Base-by-base conservation (phyloP, 2,797 vertebrate species). In the Caiman crocodilus region DNA sequence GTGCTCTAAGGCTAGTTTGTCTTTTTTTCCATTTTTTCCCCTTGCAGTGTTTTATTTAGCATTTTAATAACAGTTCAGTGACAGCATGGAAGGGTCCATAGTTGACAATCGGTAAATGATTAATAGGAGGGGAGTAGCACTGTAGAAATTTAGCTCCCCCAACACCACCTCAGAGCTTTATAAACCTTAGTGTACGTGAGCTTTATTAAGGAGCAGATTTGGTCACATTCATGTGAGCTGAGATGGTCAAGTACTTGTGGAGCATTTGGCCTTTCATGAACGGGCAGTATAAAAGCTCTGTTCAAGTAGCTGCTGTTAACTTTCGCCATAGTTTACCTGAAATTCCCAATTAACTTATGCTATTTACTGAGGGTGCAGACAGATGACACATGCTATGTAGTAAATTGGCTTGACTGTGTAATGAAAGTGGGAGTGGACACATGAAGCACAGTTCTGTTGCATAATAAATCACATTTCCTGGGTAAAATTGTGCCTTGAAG, bases 311-410 rank as follows among this genome's bases (percentile, higher is more conserved):
- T 55, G 12, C 28, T 73, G 11, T 84, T 75, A 35, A 18, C 3
- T 0, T 5, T 1, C 64, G 63, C 28, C 0, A 0, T 75, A 32
- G 61, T 75, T 88, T 77, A 42, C 18, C 35, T 73, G 32, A 2
- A 0, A 42, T 91, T 89, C 76, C 8, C 42, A 11, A 7, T 69
- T 71, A 71, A 42, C 23, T 13, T 73, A 21, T 50, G 69, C 69
- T 73, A 35, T 3, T 14, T 50, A 16, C 35, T 50, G 50, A 73
- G 35, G 42, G 42, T 50, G 42, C 42, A 50, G 42, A 50, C 42
- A 50, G 9, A 10, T 50, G 42, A 50, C 9, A 10, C 42, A 50
- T 50, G 42, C 42, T 50, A 50, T 10, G 9, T 50, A 50, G 42
- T 50, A 50, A 50, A 50, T 50, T 50, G 9, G 42, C 42, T 50